Conservation (phyloP, 2,113 vertebrate species). For the Sphyrna mokarran region DNA sequence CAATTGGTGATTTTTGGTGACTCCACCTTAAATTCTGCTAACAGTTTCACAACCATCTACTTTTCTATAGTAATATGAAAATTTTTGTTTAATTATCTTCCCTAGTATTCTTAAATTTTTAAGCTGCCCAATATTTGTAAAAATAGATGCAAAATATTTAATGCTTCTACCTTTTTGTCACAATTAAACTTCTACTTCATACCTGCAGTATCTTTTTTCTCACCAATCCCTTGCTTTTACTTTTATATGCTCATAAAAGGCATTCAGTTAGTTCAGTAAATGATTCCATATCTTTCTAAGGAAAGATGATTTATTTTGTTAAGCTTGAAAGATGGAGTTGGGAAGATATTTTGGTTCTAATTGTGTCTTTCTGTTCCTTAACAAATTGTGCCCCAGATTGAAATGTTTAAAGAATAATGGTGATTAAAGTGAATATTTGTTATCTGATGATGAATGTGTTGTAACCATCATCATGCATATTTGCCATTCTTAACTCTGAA, state of each 20-base stretch:
- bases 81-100: not conserved
- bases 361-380: not conserved
- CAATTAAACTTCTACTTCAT: too few relatives aligned
- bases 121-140: not conserved
- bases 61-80: not conserved
- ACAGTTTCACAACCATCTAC: not conserved
- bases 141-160: constrained; percentile 3
- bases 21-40: not conserved
- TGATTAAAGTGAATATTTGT: not conserved
- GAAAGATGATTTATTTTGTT: too few relatives aligned
- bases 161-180: too few relatives aligned
- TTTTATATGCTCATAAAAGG: too few relatives aligned
- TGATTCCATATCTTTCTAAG: too few relatives aligned
- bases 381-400: not conserved
- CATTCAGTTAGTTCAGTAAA: too few relatives aligned
- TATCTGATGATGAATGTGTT: not conserved
- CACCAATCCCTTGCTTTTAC: too few relatives aligned
- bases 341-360: not conserved
- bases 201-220: too few relatives aligned
- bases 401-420: not conserved
- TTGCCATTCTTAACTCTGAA: not conserved
- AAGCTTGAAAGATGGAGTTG: not conserved
- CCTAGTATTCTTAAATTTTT: not conserved
- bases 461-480: not conserved
- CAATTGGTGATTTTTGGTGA: not conserved